Conservation (phyloP, 35 echinoderm and acorn worm species). For the Eucidaris tribuloides region DNA sequence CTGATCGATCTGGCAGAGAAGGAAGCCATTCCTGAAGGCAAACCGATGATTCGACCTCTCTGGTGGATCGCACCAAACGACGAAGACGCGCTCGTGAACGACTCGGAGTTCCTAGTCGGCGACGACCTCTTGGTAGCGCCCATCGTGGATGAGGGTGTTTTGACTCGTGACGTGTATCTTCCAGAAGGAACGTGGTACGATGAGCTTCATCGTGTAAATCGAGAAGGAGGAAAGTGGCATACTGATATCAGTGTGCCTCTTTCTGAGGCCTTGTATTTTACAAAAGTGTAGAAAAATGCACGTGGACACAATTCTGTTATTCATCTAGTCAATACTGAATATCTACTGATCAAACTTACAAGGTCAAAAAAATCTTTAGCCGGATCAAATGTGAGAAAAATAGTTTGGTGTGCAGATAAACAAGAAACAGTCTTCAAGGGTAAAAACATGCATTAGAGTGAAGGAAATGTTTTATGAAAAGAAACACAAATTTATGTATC, state of each 20-base stretch:
- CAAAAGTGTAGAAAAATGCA: neutral
- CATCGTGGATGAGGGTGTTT: slow-evolving; percentile 60
- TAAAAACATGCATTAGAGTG: no score
- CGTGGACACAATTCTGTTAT: no score
- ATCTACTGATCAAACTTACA: no score
- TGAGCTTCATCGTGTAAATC: neutral
- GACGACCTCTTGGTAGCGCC: slow-evolving; percentile 89
- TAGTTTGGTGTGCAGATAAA: no score
- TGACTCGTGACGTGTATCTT: slow-evolving; percentile 81
- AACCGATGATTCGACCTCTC: slow-evolving; percentile 84
- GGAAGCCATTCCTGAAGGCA: slow-evolving; percentile 61
- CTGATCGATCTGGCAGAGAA: slow-evolving; percentile 63
- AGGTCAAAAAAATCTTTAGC: no score
- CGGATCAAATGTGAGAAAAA: no score
- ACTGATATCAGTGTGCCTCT: slow-evolving; percentile 53
- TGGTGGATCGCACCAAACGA: slow-evolving; percentile 96
- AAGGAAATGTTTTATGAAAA: no score
- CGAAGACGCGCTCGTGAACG: slow-evolving; percentile 54
- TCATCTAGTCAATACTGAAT: no score
- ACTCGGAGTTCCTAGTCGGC: slow-evolving; percentile 87
- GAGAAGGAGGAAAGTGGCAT: slow-evolving; percentile 60
- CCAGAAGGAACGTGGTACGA: slow-evolving; percentile 57
- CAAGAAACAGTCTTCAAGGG: no score
- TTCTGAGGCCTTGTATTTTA: slow-evolving; percentile 67
- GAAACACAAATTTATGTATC: no score